Percentiles rank a stretch among this genome's conserved stretches.
Evolutionary conservation across 35 echinoderm and acorn worm genomes (phyloP).

Genomic region (Apostichopus parvimensis): DNA sequence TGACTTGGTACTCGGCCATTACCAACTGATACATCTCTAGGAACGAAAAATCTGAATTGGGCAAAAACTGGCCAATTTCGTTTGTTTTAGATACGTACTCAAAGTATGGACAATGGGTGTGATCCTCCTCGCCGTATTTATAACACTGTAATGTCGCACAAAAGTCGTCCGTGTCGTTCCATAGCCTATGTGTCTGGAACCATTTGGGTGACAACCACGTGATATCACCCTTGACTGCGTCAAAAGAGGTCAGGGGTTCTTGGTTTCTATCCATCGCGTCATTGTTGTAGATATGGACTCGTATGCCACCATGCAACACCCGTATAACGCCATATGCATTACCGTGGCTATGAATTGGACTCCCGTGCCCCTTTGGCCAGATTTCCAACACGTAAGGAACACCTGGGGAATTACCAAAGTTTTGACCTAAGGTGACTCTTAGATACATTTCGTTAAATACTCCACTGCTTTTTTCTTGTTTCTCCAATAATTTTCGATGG

Average conservation of each 20-base stretch:
- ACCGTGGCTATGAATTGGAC: conserved; percentile 61
- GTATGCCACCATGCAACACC: conserved; percentile 42
- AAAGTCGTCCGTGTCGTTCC: conserved; percentile 41
- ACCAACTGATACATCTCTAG: background rate
- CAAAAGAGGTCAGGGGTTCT: background rate
- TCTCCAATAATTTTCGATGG: conserved; percentile 3
- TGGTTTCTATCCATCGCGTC: background rate
- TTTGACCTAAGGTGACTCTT: conserved; percentile 43
- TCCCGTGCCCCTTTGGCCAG: conserved; percentile 46
- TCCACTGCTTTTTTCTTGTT: background rate
- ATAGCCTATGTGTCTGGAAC: conserved; percentile 59
- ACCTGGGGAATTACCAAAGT: conserved; percentile 56
- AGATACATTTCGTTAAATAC: conserved; percentile 21
- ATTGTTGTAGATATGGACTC: conserved; percentile 50
- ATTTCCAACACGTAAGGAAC: conserved; percentile 69
- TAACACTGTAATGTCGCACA: conserved; percentile 67
- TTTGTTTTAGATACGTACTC: conserved; percentile 27
- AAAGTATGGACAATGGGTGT: conserved; percentile 56
- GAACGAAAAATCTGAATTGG: conserved; percentile 47
- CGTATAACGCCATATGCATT: conserved; percentile 62
- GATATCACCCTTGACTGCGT: conserved; percentile 18
- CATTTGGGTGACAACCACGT: conserved; percentile 56
- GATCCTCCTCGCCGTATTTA: conserved; percentile 40
- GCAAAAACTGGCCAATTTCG: conserved; percentile 36
- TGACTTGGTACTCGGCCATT: background rate